Percentiles rank a stretch among this genome's conserved stretches.
Evolutionary conservation across 2,113 vertebrate species (phyloP).

Genomic region (Sander lucioperca): DNA sequence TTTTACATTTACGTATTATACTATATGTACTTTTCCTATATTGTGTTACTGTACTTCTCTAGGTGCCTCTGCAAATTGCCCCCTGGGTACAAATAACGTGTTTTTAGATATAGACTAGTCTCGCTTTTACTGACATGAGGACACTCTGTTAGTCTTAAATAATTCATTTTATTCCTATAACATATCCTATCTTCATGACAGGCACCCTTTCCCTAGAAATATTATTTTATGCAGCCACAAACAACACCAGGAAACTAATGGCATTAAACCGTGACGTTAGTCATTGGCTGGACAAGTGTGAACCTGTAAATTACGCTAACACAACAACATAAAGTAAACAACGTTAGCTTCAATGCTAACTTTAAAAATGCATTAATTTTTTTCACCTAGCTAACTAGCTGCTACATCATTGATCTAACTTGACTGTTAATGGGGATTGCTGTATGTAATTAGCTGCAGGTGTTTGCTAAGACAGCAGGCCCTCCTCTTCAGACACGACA

Average conservation of each 20-base stretch:
- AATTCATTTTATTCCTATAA: not conserved
- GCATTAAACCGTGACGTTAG: not conserved
- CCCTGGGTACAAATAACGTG: no score
- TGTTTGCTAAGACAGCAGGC: not conserved
- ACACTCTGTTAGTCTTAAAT: not conserved
- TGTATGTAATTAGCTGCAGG: not conserved
- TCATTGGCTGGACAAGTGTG: no score
- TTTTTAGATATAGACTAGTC: no score
- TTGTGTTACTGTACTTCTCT: no score
- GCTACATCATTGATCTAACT: not conserved
- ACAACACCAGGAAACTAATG: not conserved
- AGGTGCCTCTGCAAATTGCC: no score
- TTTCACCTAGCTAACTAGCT: not conserved
- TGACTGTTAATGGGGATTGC: not conserved
- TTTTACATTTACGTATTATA: no score
- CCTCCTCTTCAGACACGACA: not conserved
- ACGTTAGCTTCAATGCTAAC: slow-evolving; percentile 30
- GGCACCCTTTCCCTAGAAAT: not conserved
- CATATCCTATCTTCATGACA: not conserved
- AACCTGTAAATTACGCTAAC: not conserved
- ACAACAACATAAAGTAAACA: slow-evolving; percentile 10
- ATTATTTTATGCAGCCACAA: not conserved
- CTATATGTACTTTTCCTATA: no score
- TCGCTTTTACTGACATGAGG: not conserved
- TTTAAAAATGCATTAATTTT: not conserved